These are phyloP conservation scores for Mimachlamys varia DNA, from an alignment of 2,888 invertebrate genomes.

Conservation along the genomic window DNA sequence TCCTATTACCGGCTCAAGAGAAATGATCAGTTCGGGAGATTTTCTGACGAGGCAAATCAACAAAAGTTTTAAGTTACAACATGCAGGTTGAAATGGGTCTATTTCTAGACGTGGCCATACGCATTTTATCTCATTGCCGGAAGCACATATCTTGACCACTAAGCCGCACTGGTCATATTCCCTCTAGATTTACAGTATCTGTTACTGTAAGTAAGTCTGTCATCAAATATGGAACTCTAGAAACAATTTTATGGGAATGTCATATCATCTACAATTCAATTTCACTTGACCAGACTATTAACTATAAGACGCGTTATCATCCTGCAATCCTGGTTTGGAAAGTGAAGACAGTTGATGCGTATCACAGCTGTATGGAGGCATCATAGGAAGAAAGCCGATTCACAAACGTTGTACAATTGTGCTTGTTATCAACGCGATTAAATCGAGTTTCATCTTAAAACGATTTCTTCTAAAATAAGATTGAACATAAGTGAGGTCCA, in stretches of 20 bases:
- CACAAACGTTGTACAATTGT: no score
- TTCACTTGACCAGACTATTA: background rate
- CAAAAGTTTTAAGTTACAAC: conserved; percentile 32
- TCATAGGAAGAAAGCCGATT: background rate
- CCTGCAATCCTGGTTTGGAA: background rate
- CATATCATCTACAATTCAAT: background rate
- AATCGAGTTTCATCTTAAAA: background rate
- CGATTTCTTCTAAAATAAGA: background rate
- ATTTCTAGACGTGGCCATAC: background rate
- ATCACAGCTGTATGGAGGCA: background rate
- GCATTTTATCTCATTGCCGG: background rate
- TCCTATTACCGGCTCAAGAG: background rate
- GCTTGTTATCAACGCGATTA: background rate
- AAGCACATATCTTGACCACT: background rate
- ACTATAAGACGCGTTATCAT: background rate
- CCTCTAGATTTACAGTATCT: no score
- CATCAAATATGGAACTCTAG: background rate
- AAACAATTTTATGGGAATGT: background rate
- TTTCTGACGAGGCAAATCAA: background rate
- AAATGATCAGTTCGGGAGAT: background rate
- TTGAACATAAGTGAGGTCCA: background rate
- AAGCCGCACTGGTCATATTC: background rate
- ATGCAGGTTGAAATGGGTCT: background rate
- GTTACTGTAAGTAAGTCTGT: background rate
- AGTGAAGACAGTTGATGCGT: background rate